These are phyloP conservation scores for Crocodylus rhombifer DNA, from an alignment of 2,797 vertebrate genomes.

Conservation along the genomic window DNA sequence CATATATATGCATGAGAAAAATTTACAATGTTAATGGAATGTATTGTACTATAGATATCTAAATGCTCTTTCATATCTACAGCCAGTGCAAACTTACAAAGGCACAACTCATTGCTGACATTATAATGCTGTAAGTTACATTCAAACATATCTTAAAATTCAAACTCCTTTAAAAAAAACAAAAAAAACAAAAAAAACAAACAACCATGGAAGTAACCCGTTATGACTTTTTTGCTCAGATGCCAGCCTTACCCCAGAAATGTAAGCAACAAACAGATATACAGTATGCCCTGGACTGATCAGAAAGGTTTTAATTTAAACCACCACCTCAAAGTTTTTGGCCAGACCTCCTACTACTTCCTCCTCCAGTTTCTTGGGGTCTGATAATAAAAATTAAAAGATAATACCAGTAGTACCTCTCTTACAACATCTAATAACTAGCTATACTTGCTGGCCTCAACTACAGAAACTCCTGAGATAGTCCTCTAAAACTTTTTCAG, in stretches of 20 bases:
- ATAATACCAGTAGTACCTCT: neutral
- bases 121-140: slow-evolving; percentile 58
- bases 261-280: slow-evolving; percentile 47
- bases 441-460: slow-evolving; percentile 45
- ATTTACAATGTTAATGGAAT: slow-evolving; percentile 42
- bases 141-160: slow-evolving; percentile 65
- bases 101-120: slow-evolving; percentile 81
- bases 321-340: neutral
- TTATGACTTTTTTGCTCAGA: slow-evolving; percentile 41
- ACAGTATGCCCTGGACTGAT: neutral
- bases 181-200: neutral
- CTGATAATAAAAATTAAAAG: neutral
- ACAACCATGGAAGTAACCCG: slow-evolving; percentile 31
- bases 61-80: slow-evolving; percentile 34
- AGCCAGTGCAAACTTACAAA: slow-evolving; percentile 80
- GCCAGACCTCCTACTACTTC: neutral
- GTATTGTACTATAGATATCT: slow-evolving; percentile 44
- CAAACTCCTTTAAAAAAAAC: slow-evolving; percentile 51
- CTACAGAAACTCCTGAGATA: slow-evolving; percentile 28
- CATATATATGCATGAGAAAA: slow-evolving; percentile 52
- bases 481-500: slow-evolving; percentile 40
- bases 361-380: neutral
- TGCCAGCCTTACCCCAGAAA: slow-evolving; percentile 62
- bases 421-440: slow-evolving; percentile 37
- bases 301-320: neutral